Evolutionary conservation across 2,797 vertebrate genomes (phyloP).

Genomic region (Cossypha heuglini): DNA sequence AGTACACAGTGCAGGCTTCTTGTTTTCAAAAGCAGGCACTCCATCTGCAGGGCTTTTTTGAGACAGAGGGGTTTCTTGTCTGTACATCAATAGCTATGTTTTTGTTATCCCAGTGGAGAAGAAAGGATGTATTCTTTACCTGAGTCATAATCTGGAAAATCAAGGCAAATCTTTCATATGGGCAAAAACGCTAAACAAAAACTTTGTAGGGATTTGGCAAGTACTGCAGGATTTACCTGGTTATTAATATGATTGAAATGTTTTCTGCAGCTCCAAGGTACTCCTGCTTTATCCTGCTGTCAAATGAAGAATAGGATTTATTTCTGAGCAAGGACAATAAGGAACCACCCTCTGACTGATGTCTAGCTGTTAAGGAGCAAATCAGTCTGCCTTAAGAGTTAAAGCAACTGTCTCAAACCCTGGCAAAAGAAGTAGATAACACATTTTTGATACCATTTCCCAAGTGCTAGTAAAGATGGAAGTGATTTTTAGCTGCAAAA

Average conservation of each 20-base stretch:
- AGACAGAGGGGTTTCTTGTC: background rate
- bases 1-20: background rate
- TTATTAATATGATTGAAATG: conserved; percentile 6
- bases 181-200: background rate
- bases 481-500: conserved; percentile 15
- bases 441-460: conserved; percentile 13
- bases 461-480: conserved; percentile 1
- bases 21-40: conserved; percentile 3
- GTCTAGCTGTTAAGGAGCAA: background rate
- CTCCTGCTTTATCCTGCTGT: background rate
- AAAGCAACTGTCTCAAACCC: background rate
- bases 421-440: background rate
- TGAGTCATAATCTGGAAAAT: background rate
- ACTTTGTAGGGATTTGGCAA: background rate
- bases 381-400: background rate
- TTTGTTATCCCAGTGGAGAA: background rate
- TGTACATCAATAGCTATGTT: background rate
- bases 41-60: background rate
- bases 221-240: background rate
- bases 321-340: conserved; percentile 7
- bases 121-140: background rate
- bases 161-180: background rate
- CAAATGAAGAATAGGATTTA: background rate
- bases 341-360: background rate
- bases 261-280: background rate